These are phyloP conservation scores for Planococcus citri DNA, from an alignment of 1,140 invertebrate genomes.

Conservation along the genomic window DNA sequence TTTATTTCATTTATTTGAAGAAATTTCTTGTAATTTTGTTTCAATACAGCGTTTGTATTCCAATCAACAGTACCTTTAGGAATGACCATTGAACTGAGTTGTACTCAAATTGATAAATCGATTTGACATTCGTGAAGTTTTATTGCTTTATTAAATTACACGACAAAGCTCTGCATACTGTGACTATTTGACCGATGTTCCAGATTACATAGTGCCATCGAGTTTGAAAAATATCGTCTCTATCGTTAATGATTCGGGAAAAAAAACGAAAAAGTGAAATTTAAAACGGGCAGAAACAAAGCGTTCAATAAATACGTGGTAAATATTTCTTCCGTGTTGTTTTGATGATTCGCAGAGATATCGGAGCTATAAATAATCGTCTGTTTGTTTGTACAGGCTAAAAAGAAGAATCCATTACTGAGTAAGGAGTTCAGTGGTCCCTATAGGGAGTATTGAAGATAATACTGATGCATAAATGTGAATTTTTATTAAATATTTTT, in stretches of 20 bases:
- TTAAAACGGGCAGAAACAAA: slow-evolving; percentile 15
- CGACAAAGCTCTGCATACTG: slow-evolving; percentile 80
- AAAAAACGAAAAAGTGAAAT: slow-evolving; percentile 23
- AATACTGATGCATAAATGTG: not conserved
- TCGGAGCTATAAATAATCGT: not conserved
- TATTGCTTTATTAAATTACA: too few relatives aligned
- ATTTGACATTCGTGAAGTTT: too few relatives aligned
- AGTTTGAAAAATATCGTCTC: slow-evolving; percentile 38
- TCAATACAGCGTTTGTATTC: too few relatives aligned
- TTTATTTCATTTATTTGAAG: too few relatives aligned
- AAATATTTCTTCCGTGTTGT: not conserved
- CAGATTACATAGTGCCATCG: slow-evolving; percentile 81
- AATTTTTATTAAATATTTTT: not conserved
- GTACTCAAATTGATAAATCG: too few relatives aligned
- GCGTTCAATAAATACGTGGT: slow-evolving; percentile 13
- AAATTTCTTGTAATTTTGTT: too few relatives aligned
- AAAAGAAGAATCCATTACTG: slow-evolving; percentile 25
- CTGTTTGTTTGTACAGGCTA: slow-evolving; percentile 22
- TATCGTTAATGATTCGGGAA: slow-evolving; percentile 19
- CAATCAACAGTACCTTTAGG: too few relatives aligned
- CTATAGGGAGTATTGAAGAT: slow-evolving; percentile 23
- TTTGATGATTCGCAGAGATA: not conserved
- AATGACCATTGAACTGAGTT: too few relatives aligned
- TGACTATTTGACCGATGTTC: slow-evolving; percentile 83
- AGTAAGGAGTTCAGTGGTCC: slow-evolving; percentile 27